phyloP scores from a whole-genome alignment of 2,113 vertebrate genomes.

The Columbina picui region DNA sequence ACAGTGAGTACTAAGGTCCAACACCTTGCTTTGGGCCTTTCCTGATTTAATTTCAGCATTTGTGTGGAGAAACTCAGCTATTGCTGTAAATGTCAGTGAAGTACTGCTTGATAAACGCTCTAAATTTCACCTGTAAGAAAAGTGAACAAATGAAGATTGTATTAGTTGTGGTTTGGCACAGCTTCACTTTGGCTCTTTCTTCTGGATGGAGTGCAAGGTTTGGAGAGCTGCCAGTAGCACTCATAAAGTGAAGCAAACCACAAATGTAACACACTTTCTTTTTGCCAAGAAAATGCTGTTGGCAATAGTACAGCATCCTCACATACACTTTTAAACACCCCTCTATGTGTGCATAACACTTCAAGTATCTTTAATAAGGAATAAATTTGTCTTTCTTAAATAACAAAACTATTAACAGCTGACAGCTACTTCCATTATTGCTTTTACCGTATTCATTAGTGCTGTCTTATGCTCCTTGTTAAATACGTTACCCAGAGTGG shows the following conservation, averaged over 20 bases:
- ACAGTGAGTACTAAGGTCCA: not conserved
- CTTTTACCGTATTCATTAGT: not conserved
- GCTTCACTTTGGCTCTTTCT: not conserved
- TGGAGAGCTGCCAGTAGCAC: not conserved
- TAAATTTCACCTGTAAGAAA: constrained; percentile 24
- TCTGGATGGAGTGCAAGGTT: not conserved
- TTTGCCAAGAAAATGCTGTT: not conserved
- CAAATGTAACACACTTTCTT: not conserved
- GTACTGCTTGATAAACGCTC: not conserved
- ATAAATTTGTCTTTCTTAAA: not conserved
- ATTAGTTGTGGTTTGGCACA: constrained; percentile 22
- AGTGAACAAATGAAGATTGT: constrained; percentile 10
- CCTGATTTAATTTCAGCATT: not conserved
- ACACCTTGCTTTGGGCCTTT: not conserved
- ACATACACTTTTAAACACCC: not conserved
- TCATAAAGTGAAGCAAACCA: constrained; percentile 12
- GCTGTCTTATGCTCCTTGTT: not conserved
- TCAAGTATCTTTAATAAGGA: not conserved
- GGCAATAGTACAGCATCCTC: not conserved
- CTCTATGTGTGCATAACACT: not conserved
- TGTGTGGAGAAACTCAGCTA: not conserved
- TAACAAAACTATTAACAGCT: not conserved
- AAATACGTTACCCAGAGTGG: not conserved
- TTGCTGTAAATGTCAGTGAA: not conserved
- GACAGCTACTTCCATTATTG: not conserved